Evolutionary conservation across 2,888 invertebrate genomes (phyloP).

Genomic region (Tinea semifulvella): DNA sequence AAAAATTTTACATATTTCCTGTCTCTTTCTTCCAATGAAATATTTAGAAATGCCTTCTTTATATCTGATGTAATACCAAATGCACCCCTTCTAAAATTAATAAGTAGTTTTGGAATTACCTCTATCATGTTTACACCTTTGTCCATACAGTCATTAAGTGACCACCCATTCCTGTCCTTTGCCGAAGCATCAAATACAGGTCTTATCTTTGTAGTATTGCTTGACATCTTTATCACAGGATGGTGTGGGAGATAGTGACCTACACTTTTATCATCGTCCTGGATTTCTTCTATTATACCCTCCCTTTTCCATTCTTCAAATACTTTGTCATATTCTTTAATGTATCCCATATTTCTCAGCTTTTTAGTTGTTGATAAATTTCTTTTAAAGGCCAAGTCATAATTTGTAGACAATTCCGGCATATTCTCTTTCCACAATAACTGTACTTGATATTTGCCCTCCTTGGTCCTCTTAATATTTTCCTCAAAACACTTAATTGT

Average conservation of each 20-base stretch:
- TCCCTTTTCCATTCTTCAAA: neutral
- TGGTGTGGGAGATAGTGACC: conserved; percentile 23
- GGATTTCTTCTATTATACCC: neutral
- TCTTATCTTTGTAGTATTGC: conserved; percentile 24
- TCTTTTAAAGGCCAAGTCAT: neutral
- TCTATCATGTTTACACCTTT: conserved; percentile 26
- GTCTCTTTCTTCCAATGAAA: conserved; percentile 22
- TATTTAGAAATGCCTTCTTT: conserved; percentile 26
- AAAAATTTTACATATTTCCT: conserved; percentile 26
- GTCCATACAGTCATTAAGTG: conserved; percentile 27
- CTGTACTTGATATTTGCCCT: neutral
- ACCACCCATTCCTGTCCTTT: conserved; percentile 18
- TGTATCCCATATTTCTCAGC: neutral
- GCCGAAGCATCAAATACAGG: conserved; percentile 27
- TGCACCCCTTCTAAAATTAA: conserved; percentile 19
- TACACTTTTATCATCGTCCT: neutral
- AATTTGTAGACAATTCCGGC: neutral
- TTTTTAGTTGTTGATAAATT: conserved; percentile 2
- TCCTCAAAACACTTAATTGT: neutral
- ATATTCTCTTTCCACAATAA: neutral
- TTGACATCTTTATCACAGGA: conserved; percentile 21
- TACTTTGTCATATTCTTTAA: conserved; percentile 8
- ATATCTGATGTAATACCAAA: conserved; percentile 25
- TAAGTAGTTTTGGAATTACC: conserved; percentile 18
- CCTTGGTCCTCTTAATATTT: neutral